Evolutionary conservation across 2,888 invertebrate genomes (phyloP).

Genomic region (Parthenolecanium corni): DNA sequence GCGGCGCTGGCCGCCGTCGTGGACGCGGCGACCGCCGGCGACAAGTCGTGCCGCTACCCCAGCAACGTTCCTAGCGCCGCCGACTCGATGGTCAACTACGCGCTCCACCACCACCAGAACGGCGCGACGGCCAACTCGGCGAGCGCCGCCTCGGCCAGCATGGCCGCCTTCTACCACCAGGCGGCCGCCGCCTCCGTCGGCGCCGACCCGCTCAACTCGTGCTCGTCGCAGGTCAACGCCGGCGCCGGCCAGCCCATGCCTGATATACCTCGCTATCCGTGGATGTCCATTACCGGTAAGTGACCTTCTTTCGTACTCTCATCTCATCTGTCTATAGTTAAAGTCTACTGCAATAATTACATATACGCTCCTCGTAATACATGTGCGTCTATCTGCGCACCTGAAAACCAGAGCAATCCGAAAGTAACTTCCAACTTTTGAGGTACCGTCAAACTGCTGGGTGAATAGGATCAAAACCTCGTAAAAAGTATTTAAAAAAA

Average conservation of each 20-base stretch:
- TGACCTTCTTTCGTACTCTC: neutral
- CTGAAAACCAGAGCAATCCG: too few relatives aligned
- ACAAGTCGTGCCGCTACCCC: conserved; percentile 69
- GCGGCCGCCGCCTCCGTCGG: conserved; percentile 62
- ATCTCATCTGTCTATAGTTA: too few relatives aligned
- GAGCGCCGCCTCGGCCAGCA: conserved; percentile 53
- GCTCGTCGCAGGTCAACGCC: conserved; percentile 55
- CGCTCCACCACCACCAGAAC: conserved; percentile 55
- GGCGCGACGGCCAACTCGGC: conserved; percentile 56
- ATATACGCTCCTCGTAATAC: too few relatives aligned
- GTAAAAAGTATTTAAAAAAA: too few relatives aligned
- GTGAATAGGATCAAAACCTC: too few relatives aligned
- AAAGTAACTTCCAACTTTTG: too few relatives aligned
- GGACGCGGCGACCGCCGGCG: conserved; percentile 54
- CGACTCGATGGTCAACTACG: conserved; percentile 68
- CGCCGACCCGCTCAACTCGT: conserved; percentile 65
- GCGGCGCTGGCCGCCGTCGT: conserved; percentile 54
- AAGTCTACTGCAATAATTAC: too few relatives aligned
- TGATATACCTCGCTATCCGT: conserved; percentile 85
- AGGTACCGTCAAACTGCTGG: too few relatives aligned
- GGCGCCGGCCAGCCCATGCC: conserved; percentile 74
- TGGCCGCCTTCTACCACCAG: conserved; percentile 76
- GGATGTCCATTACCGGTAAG: conserved; percentile 95
- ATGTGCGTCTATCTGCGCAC: too few relatives aligned
- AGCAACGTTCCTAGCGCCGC: conserved; percentile 50